A percentile compares a stretch with the other conserved stretches of the same genome.
Evolutionary conservation across 2,113 vertebrate genomes (phyloP).

Genomic region (Grus americana): DNA sequence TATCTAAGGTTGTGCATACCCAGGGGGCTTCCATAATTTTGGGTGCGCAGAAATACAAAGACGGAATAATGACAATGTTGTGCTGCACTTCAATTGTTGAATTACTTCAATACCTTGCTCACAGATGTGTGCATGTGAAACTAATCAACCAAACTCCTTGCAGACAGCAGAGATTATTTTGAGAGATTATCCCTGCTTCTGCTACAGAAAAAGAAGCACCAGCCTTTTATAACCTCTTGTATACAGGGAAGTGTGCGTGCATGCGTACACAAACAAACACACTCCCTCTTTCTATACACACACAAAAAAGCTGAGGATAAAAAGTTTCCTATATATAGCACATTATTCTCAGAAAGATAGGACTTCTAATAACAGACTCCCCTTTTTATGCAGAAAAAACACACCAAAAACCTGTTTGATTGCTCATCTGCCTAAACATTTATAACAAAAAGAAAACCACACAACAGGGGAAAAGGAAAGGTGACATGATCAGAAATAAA

Average conservation of each 20-base stretch:
- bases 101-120: constrained; percentile 57
- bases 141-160: constrained; percentile 10
- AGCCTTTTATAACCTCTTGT: not conserved
- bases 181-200: constrained; percentile 1
- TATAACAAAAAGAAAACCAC: not conserved
- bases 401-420: not conserved
- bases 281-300: not conserved
- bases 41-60: not conserved
- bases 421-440: not conserved
- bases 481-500: not conserved
- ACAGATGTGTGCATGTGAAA: constrained; percentile 36
- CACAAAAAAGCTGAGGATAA: not conserved
- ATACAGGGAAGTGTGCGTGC: not conserved
- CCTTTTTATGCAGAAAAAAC: not conserved
- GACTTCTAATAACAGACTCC: not conserved
- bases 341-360: not conserved
- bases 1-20: constrained; percentile 21
- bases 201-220: not conserved
- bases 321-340: not conserved
- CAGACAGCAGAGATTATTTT: constrained; percentile 29
- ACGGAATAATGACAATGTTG: constrained; percentile 24
- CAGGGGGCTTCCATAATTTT: constrained; percentile 42
- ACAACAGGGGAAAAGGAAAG: not conserved
- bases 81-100: constrained; percentile 38
- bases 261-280: not conserved